These are phyloP conservation scores for Caranx ignobilis DNA, from an alignment of 2,113 vertebrate species.

Conservation along the genomic window DNA sequence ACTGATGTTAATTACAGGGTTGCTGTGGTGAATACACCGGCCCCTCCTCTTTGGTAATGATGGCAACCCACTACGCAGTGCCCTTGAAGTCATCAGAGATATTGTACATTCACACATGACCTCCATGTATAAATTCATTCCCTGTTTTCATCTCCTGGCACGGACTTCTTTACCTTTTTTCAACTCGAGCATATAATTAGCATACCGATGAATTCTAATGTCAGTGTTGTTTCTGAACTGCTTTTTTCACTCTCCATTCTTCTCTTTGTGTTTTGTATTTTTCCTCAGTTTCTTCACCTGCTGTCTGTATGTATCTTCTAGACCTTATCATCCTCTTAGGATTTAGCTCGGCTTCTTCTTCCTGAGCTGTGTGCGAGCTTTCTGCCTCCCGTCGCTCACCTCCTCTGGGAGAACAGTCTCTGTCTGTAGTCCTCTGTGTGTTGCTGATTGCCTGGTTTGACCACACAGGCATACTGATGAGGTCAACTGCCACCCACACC, in stretches of 20 bases:
- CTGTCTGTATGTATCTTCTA: background rate
- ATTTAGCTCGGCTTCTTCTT: background rate
- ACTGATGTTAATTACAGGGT: conserved; percentile 36
- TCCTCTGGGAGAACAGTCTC: conserved; percentile 40
- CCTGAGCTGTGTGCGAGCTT: background rate
- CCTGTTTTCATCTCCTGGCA: conserved; percentile 3
- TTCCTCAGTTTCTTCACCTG: background rate
- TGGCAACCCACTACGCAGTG: conserved; percentile 34
- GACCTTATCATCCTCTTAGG: background rate
- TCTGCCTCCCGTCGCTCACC: background rate
- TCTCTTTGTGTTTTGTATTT: background rate
- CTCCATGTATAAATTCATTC: background rate
- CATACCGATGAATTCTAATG: background rate
- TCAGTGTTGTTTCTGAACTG: background rate
- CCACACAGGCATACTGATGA: conserved; percentile 64
- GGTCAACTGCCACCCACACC: conserved; percentile 51
- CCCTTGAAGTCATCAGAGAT: conserved; percentile 54
- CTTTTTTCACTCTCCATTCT: background rate
- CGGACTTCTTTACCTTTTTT: conserved; percentile 17
- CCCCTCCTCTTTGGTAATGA: conserved; percentile 34
- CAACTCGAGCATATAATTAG: conserved; percentile 19
- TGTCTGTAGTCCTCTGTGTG: conserved; percentile 54
- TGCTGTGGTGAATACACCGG: background rate
- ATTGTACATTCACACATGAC: conserved; percentile 32
- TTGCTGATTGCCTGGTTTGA: conserved; percentile 42